Evolutionary conservation across 2,113 vertebrate genomes (phyloP), one percentile per base, ranked within the genome.

Genomic region (Mustela lutreola): DNA sequence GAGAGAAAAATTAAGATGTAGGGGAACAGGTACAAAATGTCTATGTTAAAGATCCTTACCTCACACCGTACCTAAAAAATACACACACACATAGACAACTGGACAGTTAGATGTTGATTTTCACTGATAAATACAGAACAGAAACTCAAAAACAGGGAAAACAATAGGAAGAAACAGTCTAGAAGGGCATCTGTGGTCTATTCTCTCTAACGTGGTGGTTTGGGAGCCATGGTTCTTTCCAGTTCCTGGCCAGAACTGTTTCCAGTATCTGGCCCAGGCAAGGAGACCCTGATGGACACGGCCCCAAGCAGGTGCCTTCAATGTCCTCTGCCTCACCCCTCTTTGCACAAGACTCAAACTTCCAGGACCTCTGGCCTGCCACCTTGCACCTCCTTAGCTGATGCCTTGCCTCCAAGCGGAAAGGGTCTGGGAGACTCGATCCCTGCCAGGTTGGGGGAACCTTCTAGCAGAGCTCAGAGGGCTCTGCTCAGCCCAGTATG

Each of bases 231-330:
- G 4, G 4, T 16, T 36, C 31, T 18, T 36, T 39, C 85, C 58
- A n/a, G 45, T 80, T 45, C 11, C 11, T 31, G 21, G 22, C 36
- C 48, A 36, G 76, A 65, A 65, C 4, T 4, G 11, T 24, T 31
- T 58, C 60, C 48, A 85, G 5, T 4, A 39, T 7, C 36, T 58
- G 80, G 14, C 65, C 28, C 31, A 3, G 62, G 7, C 19, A 12
- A 45, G 79, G 33, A 58, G 85, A 31, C 33, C 45, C 63, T 4
- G 12, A 9, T 33, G 0, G 67, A 28, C 18, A 9, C 2, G 6
- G n/a, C 67, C 16, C 67, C 58, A 0, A 45, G 19, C 1, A 0
- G 42, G 28, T 1, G 24, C 16, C n/a, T 42, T 42, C 42, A 53
- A 1, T 3, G 5, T 39, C 39, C 26, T 24, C 85, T 31, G 63